A percentile compares a stretch with the other conserved stretches of the same genome.
phyloP scores from a whole-genome alignment of 2,113 vertebrate genomes.

The Strigops habroptila region DNA sequence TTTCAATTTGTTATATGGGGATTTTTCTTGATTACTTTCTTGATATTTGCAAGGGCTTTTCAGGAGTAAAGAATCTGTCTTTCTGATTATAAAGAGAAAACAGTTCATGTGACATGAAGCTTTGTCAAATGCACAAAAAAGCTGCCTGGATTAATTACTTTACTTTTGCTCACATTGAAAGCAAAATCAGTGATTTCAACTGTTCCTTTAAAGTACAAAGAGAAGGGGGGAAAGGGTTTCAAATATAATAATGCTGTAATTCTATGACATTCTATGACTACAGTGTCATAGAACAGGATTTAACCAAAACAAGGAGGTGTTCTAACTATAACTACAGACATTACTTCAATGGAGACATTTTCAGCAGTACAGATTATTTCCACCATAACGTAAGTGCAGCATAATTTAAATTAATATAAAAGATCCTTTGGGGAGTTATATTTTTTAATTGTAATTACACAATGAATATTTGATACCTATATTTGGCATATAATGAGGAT shows the following conservation, averaged over 20 bases:
- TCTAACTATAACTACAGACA: neutral
- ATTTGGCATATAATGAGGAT: constrained; percentile 46
- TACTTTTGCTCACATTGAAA: neutral
- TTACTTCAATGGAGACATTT: constrained; percentile 34
- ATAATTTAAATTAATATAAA: constrained; percentile 66
- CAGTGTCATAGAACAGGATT: neutral
- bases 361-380: constrained; percentile 11
- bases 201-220: constrained; percentile 11
- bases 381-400: neutral
- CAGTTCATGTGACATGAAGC: neutral
- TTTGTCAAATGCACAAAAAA: constrained; percentile 35
- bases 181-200: neutral
- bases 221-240: neutral
- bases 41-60: neutral
- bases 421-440: constrained; percentile 24
- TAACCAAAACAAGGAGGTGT: neutral
- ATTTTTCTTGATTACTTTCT: constrained; percentile 5
- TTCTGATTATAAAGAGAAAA: neutral
- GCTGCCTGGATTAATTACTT: constrained; percentile 29
- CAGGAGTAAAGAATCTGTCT: neutral
- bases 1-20: neutral
- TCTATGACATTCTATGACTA: neutral
- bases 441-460: constrained; percentile 60
- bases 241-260: neutral
- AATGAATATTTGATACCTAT: constrained; percentile 56